Evolutionary conservation across 2,888 invertebrate genomes (phyloP), one percentile per base, ranked within the genome.

Genomic region (Tortricodes alternella): DNA sequence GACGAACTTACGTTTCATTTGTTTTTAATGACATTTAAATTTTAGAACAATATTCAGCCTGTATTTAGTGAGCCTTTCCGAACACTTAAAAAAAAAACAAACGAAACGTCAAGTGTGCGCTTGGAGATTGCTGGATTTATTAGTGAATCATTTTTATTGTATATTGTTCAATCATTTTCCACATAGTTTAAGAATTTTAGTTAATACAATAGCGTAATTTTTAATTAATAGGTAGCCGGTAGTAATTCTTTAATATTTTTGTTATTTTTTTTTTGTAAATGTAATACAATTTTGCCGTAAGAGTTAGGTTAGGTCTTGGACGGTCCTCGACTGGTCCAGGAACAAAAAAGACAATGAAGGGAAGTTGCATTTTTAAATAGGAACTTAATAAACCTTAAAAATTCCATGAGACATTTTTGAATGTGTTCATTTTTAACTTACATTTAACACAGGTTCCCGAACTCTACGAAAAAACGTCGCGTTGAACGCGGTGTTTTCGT

Each of bases 101-200:
- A 67, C 66, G 66, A 65, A 65, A 39, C 66, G 65, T 63, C 62
- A 63, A 62, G 57, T 53, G 46, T 65, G 50, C 60, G 61, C 62
- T 63, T 61, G 71, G 81, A 77, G 80, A 73, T 80, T 83, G 77
- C 85, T 87, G 85, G 70, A 38, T 71, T 83, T 85, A 81, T 80
- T 88, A 89, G 88, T 88, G 78, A 89, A 89, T 87, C 85, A 85
- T 86, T 89, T 85, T 87, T 88, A 87, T 84, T 89, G 87, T 89
- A 89, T 84, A 89, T 88, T 89, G 88, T 89, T 89, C 88, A 78
- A 87, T 88, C 74, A 85, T 88, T 89, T 89, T 89, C 89, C 89
- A 89, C 83, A 78, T 89, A 89, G 85, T 78, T 83, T 85, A 88
- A 84, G 85, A 62, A 84, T 82, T 89, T 89, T 88, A 89, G 86